These are phyloP conservation scores for Etia nguti DNA, from an alignment of 2,113 vertebrate genomes.

Conservation along the genomic window DNA sequence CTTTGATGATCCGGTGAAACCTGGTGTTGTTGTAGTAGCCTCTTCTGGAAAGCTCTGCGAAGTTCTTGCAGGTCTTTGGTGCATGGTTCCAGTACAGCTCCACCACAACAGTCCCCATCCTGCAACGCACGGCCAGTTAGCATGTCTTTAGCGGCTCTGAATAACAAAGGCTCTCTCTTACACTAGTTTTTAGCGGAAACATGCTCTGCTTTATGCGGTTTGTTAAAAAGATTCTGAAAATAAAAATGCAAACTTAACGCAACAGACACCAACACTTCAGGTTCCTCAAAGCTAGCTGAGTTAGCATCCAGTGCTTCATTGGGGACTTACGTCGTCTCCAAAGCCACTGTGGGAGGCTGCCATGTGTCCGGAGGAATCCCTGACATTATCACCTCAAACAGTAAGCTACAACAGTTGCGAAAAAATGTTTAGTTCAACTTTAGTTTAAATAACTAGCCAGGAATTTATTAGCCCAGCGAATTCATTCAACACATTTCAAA, in stretches of 20 bases:
- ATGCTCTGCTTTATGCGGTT: background rate
- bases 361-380: conserved; percentile 87
- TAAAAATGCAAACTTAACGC: background rate
- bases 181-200: background rate
- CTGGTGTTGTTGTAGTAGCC: conserved; percentile 91
- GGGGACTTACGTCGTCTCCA: conserved; percentile 86
- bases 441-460: background rate
- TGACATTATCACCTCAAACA: conserved; percentile 54
- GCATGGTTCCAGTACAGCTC: conserved; percentile 95
- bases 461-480: background rate
- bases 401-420: background rate
- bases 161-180: background rate
- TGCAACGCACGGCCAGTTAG: conserved; percentile 44
- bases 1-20: conserved; percentile 92
- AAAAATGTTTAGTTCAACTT: background rate
- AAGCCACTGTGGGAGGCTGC: conserved; percentile 82
- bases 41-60: conserved; percentile 85
- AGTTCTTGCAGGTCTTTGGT: conserved; percentile 90
- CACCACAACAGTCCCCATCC: conserved; percentile 85
- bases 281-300: background rate
- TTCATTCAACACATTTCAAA: background rate
- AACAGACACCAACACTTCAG: background rate
- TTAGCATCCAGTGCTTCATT: background rate
- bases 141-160: background rate
- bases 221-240: background rate